Conservation (phyloP, 1,140 invertebrate species). For the Eciton burchellii region DNA sequence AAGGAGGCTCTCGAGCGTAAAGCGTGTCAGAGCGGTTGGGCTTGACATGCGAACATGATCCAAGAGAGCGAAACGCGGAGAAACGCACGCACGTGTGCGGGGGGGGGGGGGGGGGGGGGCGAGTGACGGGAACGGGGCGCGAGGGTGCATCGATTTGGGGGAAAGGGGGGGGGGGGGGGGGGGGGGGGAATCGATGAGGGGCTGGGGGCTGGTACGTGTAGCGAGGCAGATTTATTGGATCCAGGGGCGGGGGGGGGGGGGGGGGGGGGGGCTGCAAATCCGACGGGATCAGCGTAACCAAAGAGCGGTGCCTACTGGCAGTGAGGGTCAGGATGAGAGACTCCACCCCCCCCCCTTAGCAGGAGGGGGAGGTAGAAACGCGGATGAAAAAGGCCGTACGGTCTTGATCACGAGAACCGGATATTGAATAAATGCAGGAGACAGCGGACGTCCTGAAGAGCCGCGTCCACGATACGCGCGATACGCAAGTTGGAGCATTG, state of each 20-base stretch:
- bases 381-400: constrained; percentile 31
- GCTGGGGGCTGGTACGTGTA: constrained; percentile 49
- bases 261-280: constrained; percentile 67
- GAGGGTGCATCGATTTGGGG: constrained; percentile 47
- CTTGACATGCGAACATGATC: constrained; percentile 75
- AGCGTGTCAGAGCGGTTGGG: constrained; percentile 75
- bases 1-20: constrained; percentile 75
- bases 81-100: constrained; percentile 41
- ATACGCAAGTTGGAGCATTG: too few relatives aligned
- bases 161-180: constrained; percentile 21
- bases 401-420: constrained; percentile 14
- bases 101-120: constrained; percentile 19
- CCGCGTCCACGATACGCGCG: not conserved
- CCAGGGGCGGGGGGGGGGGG: too few relatives aligned
- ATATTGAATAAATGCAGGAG: constrained; percentile 1
- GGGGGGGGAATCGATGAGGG: constrained; percentile 39
- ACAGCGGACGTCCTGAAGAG: not conserved
- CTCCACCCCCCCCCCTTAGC: too few relatives aligned
- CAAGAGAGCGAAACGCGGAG: constrained; percentile 70
- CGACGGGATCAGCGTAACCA: constrained; percentile 64
- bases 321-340: not conserved
- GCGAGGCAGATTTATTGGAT: constrained; percentile 70
- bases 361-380: constrained; percentile 8
- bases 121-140: constrained; percentile 30
- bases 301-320: constrained; percentile 51